Evolutionary conservation across 2,113 vertebrate genomes (phyloP), one percentile per base, ranked within the genome.

Genomic region (Spea multiplicata): DNA sequence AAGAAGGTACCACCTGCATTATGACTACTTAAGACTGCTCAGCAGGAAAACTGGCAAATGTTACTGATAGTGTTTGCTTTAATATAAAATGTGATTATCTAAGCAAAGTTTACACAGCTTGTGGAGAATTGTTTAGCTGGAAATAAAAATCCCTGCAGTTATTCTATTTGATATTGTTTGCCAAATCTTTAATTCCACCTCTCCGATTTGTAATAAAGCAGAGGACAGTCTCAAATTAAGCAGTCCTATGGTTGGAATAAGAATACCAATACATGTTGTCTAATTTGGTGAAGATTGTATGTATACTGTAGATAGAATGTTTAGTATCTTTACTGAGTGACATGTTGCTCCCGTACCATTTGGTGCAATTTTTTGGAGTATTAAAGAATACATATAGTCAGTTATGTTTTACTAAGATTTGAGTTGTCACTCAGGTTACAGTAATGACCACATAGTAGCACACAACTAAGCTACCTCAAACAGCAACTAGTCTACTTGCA

Each of bases 21-120:
- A 59, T 44, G 62, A 73, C 72, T 59, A 71, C 71, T 73, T 48
- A 10, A 13, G 13, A 67, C 49, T 47, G 8, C 77, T 67, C 77
- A 80, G 71, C 62, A 73, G 77, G 71, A 73, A 66, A 73, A 53
- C 46, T 80, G 64, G 64, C 71, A 44, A 61, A 59, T 49, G 44
- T 73, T 59, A 44, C 77, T 16, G 47, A 59, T 44, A 46, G 8
- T 80, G 77, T 80, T 79, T 80, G 62, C 70, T 73, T 73, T 73
- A 73, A 79, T 73, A 73, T 80, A 73, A 80, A 80, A 80, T 80
- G 50, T 80, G 77, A 80, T 80, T 73, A 44, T 80, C 77, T 80
- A 80, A 73, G 77, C 77, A 80, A 80, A 80, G 77, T 80, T 80
- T 80, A 80, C 71, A 80, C 77, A 80, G 77, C 77, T 80, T 80